Percentiles rank a stretch among this genome's conserved stretches.
phyloP scores from a whole-genome alignment of 37 sponge, comb jelly and placozoan genomes.

The Crambe crambe region DNA sequence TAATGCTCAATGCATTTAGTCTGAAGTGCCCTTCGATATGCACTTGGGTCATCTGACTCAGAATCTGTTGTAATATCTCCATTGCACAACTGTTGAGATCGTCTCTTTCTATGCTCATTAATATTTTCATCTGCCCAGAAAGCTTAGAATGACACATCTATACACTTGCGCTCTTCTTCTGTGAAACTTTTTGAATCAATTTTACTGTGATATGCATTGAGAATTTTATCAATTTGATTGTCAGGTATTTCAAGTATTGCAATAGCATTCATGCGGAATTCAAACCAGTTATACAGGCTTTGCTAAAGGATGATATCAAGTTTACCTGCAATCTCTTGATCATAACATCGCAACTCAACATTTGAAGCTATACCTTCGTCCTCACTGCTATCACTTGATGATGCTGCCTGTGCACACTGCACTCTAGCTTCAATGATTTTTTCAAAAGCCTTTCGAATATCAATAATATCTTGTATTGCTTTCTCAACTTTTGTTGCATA shows the following conservation, averaged over 20 bases:
- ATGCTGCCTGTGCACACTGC: neutral
- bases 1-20: no score
- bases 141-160: neutral
- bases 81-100: no score
- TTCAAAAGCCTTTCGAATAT: conserved; percentile 3
- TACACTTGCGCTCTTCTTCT: neutral
- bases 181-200: neutral
- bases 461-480: neutral
- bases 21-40: no score
- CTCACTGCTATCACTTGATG: neutral
- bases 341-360: neutral
- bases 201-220: neutral
- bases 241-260: neutral
- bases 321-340: neutral
- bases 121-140: no score
- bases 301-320: neutral
- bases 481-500: neutral
- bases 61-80: no score
- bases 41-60: no score
- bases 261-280: neutral
- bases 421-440: neutral
- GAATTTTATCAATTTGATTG: neutral
- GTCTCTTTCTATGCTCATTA: no score
- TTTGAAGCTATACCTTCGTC: neutral
- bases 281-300: conserved; percentile 2